These are phyloP conservation scores for Laterallus jamaicensis DNA, from an alignment of 2,113 vertebrate genomes.

Conservation along the genomic window DNA sequence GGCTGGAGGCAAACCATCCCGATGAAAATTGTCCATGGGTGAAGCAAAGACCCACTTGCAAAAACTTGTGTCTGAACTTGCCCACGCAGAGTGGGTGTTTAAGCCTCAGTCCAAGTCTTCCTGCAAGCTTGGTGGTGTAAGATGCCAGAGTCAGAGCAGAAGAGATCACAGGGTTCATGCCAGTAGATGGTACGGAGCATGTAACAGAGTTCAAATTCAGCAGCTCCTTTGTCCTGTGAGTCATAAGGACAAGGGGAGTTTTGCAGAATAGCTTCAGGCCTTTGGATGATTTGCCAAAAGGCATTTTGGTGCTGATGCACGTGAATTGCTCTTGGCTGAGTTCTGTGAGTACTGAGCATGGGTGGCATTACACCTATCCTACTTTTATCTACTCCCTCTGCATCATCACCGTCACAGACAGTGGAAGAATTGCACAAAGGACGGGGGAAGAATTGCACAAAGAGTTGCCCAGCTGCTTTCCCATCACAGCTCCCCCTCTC, in stretches of 20 bases:
- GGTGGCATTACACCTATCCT: background rate
- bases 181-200: background rate
- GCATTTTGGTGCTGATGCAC: background rate
- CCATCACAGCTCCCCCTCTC: background rate
- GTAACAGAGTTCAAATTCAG: background rate
- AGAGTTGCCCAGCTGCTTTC: background rate
- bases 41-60: slow-evolving; percentile 30
- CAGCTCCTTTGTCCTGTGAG: background rate
- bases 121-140: background rate
- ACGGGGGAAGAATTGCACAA: background rate
- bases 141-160: background rate
- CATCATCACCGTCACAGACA: background rate
- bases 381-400: background rate
- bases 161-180: background rate
- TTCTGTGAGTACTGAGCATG: background rate
- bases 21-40: background rate
- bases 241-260: background rate
- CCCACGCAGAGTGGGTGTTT: background rate
- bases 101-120: background rate
- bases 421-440: background rate
- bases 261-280: background rate
- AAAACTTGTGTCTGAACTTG: slow-evolving; percentile 37
- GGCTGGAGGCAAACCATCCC: slow-evolving; percentile 4
- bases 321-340: background rate
- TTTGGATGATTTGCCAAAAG: background rate